Conservation (phyloP, 2,797 vertebrate genomes). For the Siniperca undulata region DNA sequence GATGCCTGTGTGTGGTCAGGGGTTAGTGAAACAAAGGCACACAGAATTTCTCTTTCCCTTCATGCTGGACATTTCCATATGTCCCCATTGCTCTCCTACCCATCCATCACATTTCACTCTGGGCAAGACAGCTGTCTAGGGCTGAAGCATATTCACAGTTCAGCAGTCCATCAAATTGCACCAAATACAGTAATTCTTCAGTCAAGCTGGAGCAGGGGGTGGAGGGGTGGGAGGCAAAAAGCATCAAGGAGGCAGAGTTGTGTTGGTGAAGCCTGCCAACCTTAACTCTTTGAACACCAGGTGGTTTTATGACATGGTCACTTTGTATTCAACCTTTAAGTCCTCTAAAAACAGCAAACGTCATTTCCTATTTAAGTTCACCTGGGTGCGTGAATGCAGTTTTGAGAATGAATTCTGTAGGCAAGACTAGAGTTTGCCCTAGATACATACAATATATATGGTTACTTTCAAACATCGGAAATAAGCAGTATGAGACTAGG, state of each 20-base stretch:
- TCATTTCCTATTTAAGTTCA: constrained; percentile 1
- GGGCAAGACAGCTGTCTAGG: constrained; percentile 82
- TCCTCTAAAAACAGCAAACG: constrained; percentile 16
- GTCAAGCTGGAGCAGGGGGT: constrained; percentile 66
- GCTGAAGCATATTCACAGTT: constrained; percentile 85
- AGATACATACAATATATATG: constrained; percentile 4
- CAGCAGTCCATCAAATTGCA: constrained; percentile 87
- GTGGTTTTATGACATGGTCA: neutral
- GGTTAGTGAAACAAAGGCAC: constrained; percentile 66
- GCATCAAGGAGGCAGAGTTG: constrained; percentile 53
- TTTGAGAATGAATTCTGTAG: neutral
- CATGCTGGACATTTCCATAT: constrained; percentile 83
- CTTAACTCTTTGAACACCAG: constrained; percentile 37
- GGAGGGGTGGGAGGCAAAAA: constrained; percentile 32
- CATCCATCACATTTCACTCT: constrained; percentile 86
- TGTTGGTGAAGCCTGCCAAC: constrained; percentile 41
- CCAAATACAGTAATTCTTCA: constrained; percentile 81
- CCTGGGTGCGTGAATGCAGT: neutral
- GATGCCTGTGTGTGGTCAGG: constrained; percentile 42
- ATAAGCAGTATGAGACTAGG: neutral
- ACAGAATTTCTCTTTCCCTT: constrained; percentile 60
- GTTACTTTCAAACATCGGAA: neutral
- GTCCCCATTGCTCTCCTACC: constrained; percentile 73
- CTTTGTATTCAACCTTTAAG: constrained; percentile 13
- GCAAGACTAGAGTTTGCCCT: neutral